phyloP scores from a whole-genome alignment of 2,113 vertebrate species.

The Bostrychus sinensis region DNA sequence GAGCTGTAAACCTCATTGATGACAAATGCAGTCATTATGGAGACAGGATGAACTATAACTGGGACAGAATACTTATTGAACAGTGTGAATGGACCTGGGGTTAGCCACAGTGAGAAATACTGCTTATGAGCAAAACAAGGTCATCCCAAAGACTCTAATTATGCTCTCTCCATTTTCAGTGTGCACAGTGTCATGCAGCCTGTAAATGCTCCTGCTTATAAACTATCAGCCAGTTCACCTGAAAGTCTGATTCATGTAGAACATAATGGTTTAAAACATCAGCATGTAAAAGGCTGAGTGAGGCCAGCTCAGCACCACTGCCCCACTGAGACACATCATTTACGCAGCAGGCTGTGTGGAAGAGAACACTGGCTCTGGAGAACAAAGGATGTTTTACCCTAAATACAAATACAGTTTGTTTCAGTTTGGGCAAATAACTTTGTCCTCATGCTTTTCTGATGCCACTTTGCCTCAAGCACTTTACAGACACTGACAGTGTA shows the following conservation, averaged over 20 bases:
- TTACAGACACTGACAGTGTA: background rate
- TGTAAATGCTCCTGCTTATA: slow-evolving; percentile 28
- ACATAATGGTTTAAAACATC: no score
- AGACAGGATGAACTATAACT: no score
- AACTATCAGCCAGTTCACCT: slow-evolving; percentile 21
- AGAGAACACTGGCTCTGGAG: slow-evolving; percentile 4
- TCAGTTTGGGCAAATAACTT: slow-evolving; percentile 7
- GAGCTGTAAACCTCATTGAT: no score
- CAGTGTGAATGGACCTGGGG: no score
- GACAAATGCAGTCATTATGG: no score
- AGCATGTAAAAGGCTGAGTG: slow-evolving; percentile 40
- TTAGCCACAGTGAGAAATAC: no score
- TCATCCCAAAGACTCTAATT: no score
- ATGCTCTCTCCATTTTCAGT: no score
- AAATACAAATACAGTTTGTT: slow-evolving; percentile 17
- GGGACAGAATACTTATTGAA: no score
- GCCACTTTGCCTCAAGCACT: background rate
- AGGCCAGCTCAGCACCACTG: slow-evolving; percentile 25
- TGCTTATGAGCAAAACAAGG: no score
- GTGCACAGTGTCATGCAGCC: no score
- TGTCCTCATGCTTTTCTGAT: background rate
- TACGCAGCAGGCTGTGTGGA: slow-evolving; percentile 21
- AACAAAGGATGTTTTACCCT: slow-evolving; percentile 3
- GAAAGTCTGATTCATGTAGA: slow-evolving; percentile 41
- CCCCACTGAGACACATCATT: slow-evolving; percentile 27